Percentiles rank a stretch among this genome's conserved stretches.
These are phyloP conservation scores for Coregonus clupeaformis DNA, from an alignment of 2,113 vertebrate species.

Conservation along the genomic window DNA sequence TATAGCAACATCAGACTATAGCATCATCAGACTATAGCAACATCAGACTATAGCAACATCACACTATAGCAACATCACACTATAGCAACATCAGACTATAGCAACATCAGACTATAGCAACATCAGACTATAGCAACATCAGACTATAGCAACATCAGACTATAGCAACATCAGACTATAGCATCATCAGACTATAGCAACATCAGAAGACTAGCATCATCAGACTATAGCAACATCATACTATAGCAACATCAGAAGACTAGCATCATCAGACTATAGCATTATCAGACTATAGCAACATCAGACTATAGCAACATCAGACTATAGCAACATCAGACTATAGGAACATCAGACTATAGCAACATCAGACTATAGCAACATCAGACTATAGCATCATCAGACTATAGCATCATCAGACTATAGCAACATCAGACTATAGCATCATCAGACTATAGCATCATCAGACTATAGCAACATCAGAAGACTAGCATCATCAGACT, in stretches of 20 bases:
- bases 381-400: background rate
- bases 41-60: background rate
- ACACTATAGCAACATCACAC: background rate
- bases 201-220: background rate
- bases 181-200: background rate
- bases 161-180: no score
- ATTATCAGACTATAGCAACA: background rate
- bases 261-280: background rate
- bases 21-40: background rate
- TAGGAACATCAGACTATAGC: no score
- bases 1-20: no score
- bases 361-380: no score
- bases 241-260: background rate
- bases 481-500: background rate
- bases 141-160: background rate
- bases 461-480: background rate
- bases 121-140: background rate
- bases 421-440: background rate
- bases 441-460: background rate
- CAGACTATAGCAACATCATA: background rate
- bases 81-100: background rate
- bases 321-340: background rate
- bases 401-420: background rate
- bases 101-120: background rate
- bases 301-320: background rate